phyloP scores from a whole-genome alignment of 1,140 invertebrate species.

The Calosoma granatense region DNA sequence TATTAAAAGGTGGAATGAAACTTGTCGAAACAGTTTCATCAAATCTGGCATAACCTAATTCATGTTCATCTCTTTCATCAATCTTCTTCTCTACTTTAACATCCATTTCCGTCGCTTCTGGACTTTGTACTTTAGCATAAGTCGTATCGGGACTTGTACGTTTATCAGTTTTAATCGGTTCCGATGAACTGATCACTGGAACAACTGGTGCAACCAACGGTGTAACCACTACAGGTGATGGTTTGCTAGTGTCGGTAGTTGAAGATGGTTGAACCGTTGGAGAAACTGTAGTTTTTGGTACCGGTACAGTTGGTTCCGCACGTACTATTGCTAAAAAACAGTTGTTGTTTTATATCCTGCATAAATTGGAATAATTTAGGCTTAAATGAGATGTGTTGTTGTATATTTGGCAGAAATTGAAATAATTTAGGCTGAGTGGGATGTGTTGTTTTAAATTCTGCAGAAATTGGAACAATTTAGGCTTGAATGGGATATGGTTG shows the following conservation, averaged over 20 bases:
- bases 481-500: neutral
- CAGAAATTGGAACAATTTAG: too few relatives aligned
- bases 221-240: neutral
- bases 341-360: too few relatives aligned
- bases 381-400: too few relatives aligned
- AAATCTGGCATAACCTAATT: slow-evolving; percentile 16
- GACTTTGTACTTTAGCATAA: slow-evolving; percentile 26
- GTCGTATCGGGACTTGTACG: neutral
- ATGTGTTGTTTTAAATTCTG: too few relatives aligned
- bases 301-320: neutral
- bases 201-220: neutral
- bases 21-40: slow-evolving; percentile 17
- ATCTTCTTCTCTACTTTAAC: slow-evolving; percentile 10
- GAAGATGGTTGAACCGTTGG: neutral
- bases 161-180: too few relatives aligned
- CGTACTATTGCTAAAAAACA: neutral
- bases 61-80: slow-evolving; percentile 11
- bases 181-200: neutral
- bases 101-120: slow-evolving; percentile 19
- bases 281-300: too few relatives aligned
- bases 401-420: too few relatives aligned
- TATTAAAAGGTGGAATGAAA: slow-evolving; percentile 34
- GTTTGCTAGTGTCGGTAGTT: slow-evolving; percentile 4
- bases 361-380: too few relatives aligned
- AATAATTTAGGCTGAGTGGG: too few relatives aligned